A percentile compares a stretch with the other conserved stretches of the same genome.
phyloP scores from a whole-genome alignment of 2,113 vertebrate species.

The Cricetomys ansorgei region DNA sequence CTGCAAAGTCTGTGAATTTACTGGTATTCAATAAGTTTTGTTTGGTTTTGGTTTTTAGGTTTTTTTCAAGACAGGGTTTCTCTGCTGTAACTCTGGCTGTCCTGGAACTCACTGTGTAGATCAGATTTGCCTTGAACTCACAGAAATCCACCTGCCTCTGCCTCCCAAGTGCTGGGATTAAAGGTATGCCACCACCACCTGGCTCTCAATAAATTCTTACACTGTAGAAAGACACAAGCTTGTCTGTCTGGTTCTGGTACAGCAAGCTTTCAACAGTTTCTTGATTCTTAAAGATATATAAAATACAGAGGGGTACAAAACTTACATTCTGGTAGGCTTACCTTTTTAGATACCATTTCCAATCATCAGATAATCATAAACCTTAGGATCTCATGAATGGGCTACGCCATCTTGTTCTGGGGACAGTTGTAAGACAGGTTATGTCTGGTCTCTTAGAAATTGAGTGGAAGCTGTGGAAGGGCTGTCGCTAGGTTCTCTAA shows the following conservation, averaged over 20 bases:
- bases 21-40: not conserved
- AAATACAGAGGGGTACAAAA: not conserved
- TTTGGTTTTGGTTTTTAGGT: too few relatives aligned
- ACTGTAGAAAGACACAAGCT: not conserved
- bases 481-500: not conserved
- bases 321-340: not conserved
- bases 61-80: too few relatives aligned
- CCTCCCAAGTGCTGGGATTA: too few relatives aligned
- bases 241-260: not conserved
- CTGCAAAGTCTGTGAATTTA: not conserved
- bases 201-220: not conserved
- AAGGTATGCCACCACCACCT: too few relatives aligned
- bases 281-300: not conserved
- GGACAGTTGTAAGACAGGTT: not conserved
- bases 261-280: not conserved
- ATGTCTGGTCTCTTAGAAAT: not conserved
- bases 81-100: too few relatives aligned
- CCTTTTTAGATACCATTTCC: not conserved
- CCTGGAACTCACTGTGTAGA: too few relatives aligned
- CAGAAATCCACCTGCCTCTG: too few relatives aligned
- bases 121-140: too few relatives aligned
- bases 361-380: conserved; percentile 24
- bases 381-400: not conserved
- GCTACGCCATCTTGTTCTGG: not conserved
- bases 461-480: not conserved